phyloP scores from a whole-genome alignment of 2,113 vertebrate species.

The Larimichthys polyactis region DNA sequence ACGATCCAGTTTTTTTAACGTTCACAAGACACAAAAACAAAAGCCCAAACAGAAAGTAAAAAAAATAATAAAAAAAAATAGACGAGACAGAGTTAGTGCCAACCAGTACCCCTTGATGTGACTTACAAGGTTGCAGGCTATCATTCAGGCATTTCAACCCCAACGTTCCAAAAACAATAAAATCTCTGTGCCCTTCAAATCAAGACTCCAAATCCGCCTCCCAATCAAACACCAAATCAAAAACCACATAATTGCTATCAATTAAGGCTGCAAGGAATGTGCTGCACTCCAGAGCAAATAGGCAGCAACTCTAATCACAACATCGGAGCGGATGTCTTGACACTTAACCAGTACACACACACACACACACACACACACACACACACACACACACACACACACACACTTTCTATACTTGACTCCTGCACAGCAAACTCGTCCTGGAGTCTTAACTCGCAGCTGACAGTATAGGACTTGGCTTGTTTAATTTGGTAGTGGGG shows the following conservation, averaged over 20 bases:
- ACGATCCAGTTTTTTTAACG: slow-evolving; percentile 39
- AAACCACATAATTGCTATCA: slow-evolving; percentile 79
- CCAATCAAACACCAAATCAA: slow-evolving; percentile 73
- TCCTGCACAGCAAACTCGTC: slow-evolving; percentile 22
- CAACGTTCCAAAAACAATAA: slow-evolving; percentile 71
- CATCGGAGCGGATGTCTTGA: slow-evolving; percentile 57
- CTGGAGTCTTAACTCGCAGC: slow-evolving; percentile 25
- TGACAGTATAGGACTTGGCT: slow-evolving; percentile 26
- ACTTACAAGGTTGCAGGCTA: slow-evolving; percentile 59
- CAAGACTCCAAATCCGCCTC: slow-evolving; percentile 47
- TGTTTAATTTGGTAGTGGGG: slow-evolving; percentile 52
- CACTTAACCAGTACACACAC: slow-evolving; percentile 31
- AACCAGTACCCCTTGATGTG: slow-evolving; percentile 55
- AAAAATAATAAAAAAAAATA: slow-evolving; percentile 16
- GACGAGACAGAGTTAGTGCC: slow-evolving; percentile 17
- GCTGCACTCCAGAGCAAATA: slow-evolving; percentile 73
- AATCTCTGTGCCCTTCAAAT: slow-evolving; percentile 66
- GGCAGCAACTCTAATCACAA: slow-evolving; percentile 72
- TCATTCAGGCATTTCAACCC: slow-evolving; percentile 62
- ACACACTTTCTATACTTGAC: slow-evolving; percentile 2
- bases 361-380: slow-evolving; percentile 5
- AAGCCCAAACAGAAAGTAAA: slow-evolving; percentile 23
- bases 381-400: background rate
- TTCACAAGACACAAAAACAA: slow-evolving; percentile 33
- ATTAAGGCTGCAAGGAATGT: slow-evolving; percentile 75